A percentile compares a stretch with the other conserved stretches of the same genome.
Conservation (phyloP, 2,113 vertebrate species). For the Miniopterus natalensis region DNA sequence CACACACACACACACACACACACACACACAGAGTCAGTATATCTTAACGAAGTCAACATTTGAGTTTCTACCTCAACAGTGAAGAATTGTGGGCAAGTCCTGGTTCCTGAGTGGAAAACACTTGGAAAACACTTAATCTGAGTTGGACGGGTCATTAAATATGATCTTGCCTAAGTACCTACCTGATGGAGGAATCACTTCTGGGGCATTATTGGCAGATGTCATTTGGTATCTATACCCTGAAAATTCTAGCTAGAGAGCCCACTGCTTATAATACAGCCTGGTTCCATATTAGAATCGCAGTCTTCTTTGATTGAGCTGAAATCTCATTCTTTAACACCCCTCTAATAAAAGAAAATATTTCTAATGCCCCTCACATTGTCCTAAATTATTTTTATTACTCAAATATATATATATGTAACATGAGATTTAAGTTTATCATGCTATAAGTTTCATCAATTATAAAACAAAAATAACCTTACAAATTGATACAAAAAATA, state of each 20-base stretch:
- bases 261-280: neutral
- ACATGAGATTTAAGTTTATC: conserved; percentile 28
- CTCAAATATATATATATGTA: neutral
- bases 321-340: neutral
- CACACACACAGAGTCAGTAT: neutral
- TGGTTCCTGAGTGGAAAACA: neutral
- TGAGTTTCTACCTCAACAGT: neutral
- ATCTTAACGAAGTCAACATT: neutral
- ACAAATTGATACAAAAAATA: conserved; percentile 25
- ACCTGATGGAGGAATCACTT: neutral
- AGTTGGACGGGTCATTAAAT: neutral
- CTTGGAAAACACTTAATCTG: neutral
- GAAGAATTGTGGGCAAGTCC: neutral
- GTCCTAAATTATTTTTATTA: conserved; percentile 5
- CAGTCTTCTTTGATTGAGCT: neutral
- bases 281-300: neutral
- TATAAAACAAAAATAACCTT: conserved; percentile 45
- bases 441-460: neutral
- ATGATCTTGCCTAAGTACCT: neutral
- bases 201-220: neutral
- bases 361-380: neutral
- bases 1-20: neutral
- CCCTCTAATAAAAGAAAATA: neutral
- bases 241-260: neutral
- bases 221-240: neutral